phyloP scores from a whole-genome alignment of 2,888 invertebrate species.

The Oeneis ivallda region DNA sequence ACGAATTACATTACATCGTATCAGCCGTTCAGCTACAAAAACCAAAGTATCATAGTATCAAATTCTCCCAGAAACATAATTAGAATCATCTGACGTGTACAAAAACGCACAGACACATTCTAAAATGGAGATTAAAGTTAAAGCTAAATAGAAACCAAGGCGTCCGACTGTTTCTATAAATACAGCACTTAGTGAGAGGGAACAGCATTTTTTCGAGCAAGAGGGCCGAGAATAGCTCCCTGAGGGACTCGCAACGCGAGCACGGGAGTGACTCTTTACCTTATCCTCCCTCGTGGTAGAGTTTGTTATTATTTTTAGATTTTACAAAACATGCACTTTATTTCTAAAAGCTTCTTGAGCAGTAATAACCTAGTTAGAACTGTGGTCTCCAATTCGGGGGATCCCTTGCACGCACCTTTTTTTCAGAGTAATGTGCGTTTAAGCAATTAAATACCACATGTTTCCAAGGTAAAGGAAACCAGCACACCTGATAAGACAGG shows the following conservation, averaged over 20 bases:
- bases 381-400: too few relatives aligned
- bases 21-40: slow-evolving; percentile 11
- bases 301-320: slow-evolving; percentile 31
- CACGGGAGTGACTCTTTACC: slow-evolving; percentile 55
- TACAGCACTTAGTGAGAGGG: slow-evolving; percentile 55
- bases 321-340: not conserved
- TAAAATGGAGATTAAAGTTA: slow-evolving; percentile 44
- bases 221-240: slow-evolving; percentile 79
- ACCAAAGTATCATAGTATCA: slow-evolving; percentile 13
- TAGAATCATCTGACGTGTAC: slow-evolving; percentile 30
- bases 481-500: too few relatives aligned
- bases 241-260: slow-evolving; percentile 71
- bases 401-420: too few relatives aligned
- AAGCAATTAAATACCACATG: too few relatives aligned
- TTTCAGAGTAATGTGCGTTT: too few relatives aligned
- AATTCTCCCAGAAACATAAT: slow-evolving; percentile 23
- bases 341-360: not conserved
- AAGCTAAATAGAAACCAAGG: slow-evolving; percentile 64
- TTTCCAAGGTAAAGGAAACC: too few relatives aligned
- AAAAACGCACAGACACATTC: slow-evolving; percentile 41
- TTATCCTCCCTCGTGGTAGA: slow-evolving; percentile 47
- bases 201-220: slow-evolving; percentile 42
- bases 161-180: slow-evolving; percentile 72
- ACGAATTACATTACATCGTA: not conserved
- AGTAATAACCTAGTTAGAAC: too few relatives aligned